A percentile compares a stretch with the other conserved stretches of the same genome.
These are phyloP conservation scores for Sinocyclocheilus anshuiensis DNA, from an alignment of 2,113 vertebrate species.

Conservation along the genomic window DNA sequence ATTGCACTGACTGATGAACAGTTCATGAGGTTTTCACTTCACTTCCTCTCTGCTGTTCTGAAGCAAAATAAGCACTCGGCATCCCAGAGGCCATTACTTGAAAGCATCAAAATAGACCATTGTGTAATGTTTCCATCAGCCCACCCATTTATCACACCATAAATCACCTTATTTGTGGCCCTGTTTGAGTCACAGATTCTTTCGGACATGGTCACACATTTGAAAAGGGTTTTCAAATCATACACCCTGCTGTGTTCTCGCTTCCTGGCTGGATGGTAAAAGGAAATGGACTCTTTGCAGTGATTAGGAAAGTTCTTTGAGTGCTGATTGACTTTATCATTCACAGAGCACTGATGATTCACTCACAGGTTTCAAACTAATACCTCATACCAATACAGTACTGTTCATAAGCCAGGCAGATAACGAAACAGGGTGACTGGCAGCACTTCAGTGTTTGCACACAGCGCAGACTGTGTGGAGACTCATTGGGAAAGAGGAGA, in stretches of 20 bases:
- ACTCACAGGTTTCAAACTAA: slow-evolving; percentile 15
- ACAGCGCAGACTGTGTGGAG: too few relatives aligned
- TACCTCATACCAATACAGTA: slow-evolving; percentile 30
- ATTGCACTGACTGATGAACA: slow-evolving; percentile 44
- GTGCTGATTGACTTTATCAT: slow-evolving; percentile 22
- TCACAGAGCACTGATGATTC: slow-evolving; percentile 8
- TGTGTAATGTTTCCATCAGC: slow-evolving; percentile 32
- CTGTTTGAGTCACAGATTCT: slow-evolving; percentile 38
- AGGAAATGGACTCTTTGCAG: neutral
- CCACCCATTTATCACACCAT: slow-evolving; percentile 13
- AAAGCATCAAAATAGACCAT: slow-evolving; percentile 17
- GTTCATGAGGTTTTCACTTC: neutral
- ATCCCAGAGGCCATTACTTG: slow-evolving; percentile 18
- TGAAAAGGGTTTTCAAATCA: neutral
- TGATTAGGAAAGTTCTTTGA: slow-evolving; percentile 1
- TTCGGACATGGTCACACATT: slow-evolving; percentile 26
- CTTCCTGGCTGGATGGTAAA: slow-evolving; percentile 27
- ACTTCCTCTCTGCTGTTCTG: slow-evolving; percentile 3
- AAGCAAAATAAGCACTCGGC: slow-evolving; percentile 32
- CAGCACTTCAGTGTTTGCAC: neutral
- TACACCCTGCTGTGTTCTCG: neutral
- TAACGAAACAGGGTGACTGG: neutral
- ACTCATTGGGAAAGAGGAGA: neutral
- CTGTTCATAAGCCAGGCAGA: slow-evolving; percentile 3
- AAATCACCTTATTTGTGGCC: slow-evolving; percentile 15